phyloP scores from a whole-genome alignment of 2,888 invertebrate species.

The Eristalinus aeneus region DNA sequence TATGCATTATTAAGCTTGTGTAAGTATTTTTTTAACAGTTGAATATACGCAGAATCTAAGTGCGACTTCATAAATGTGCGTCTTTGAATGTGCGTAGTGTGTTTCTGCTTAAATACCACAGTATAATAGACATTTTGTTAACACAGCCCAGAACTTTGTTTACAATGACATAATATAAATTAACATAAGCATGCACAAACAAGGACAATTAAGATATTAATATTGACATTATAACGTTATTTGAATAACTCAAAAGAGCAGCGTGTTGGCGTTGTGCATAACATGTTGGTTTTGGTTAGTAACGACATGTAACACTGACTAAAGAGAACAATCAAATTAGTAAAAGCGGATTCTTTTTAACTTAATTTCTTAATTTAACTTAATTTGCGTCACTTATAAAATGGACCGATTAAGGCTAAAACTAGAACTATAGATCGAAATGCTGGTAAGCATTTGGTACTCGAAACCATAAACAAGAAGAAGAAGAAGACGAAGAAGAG shows the following conservation, averaged over 20 bases:
- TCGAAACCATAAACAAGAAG: not conserved
- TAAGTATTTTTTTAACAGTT: constrained; percentile 5
- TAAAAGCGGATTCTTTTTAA: not conserved
- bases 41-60: not conserved
- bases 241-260: not conserved
- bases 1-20: not conserved
- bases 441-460: not conserved
- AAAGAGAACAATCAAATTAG: not conserved
- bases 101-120: not conserved
- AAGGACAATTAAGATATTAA: not conserved
- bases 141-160: not conserved
- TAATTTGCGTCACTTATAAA: too few species aligned
- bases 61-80: not conserved
- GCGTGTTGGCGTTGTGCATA: not conserved
- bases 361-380: too few species aligned
- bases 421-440: not conserved
- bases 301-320: not conserved
- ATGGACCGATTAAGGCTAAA: too few species aligned
- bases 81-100: too few species aligned
- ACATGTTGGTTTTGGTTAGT: not conserved
- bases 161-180: not conserved
- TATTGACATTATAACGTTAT: not conserved
- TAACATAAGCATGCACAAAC: not conserved
- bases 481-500: too few species aligned
- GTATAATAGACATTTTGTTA: not conserved